Evolutionary conservation across 2,797 vertebrate species (phyloP).

Genomic region (Gobionotothen gibberifrons): DNA sequence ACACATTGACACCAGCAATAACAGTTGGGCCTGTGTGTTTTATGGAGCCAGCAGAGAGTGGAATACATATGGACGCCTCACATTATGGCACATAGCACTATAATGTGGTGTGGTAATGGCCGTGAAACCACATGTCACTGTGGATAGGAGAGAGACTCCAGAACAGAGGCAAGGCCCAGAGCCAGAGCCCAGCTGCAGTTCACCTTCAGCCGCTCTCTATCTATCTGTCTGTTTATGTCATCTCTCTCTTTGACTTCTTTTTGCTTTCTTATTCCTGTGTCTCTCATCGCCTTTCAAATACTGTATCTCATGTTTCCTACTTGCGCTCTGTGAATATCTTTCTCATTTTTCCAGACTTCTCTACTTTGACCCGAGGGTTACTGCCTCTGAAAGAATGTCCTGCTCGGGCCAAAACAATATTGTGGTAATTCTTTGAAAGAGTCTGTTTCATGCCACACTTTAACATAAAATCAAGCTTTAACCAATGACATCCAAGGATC

Average conservation of each 20-base stretch:
- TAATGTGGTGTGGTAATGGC: conserved; percentile 78
- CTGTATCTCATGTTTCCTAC: conserved; percentile 51
- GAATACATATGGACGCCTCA: conserved; percentile 76
- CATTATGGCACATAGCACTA: conserved; percentile 74
- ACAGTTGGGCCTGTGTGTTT: conserved; percentile 73
- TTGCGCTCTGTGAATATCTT: conserved; percentile 35
- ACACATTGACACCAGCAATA: conserved; percentile 63
- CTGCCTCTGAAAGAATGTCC: conserved; percentile 69
- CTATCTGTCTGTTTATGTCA: conserved; percentile 66
- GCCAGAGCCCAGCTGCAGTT: conserved; percentile 65
- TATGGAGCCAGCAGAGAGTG: conserved; percentile 74
- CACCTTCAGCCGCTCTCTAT: conserved; percentile 70
- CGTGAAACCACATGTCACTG: conserved; percentile 81
- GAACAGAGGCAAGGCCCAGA: conserved; percentile 70
- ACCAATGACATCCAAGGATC: conserved; percentile 49
- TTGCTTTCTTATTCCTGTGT: conserved; percentile 40
- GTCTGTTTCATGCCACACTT: conserved; percentile 68
- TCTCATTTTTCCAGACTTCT: conserved; percentile 69
- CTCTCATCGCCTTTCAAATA: conserved; percentile 57
- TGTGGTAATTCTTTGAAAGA: conserved; percentile 75
- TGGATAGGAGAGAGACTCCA: conserved; percentile 73
- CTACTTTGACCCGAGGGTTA: conserved; percentile 60
- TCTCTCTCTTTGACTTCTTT: conserved; percentile 47
- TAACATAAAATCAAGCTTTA: conserved; percentile 62
- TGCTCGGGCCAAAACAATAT: conserved; percentile 58